phyloP scores from a whole-genome alignment of 2,113 vertebrate species.

The Telmatochromis brichardi region DNA sequence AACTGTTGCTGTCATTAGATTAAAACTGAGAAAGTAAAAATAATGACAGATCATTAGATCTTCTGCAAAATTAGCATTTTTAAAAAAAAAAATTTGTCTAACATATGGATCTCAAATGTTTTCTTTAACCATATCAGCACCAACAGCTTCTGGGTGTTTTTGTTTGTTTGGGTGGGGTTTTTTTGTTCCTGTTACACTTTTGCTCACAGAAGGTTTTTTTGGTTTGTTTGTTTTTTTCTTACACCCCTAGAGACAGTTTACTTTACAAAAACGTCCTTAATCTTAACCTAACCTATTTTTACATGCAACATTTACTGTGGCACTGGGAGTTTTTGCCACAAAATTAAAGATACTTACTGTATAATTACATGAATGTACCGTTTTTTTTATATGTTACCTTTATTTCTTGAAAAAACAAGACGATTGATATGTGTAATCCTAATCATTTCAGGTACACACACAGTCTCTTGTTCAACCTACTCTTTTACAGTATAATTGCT shows the following conservation, averaged over 20 bases:
- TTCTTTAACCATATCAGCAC: not conserved
- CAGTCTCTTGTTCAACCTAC: not conserved
- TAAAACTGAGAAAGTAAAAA: not conserved
- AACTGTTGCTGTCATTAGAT: not conserved
- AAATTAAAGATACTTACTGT: not conserved
- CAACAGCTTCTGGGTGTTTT: not conserved
- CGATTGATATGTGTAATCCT: not conserved
- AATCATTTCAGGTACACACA: not conserved
- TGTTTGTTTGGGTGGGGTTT: rapidly evolving
- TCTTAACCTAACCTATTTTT: not conserved
- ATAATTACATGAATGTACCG: not conserved
- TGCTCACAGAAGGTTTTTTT: not conserved
- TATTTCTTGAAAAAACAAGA: not conserved
- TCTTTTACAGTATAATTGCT: not conserved
- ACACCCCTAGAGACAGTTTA: not conserved
- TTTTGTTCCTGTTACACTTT: not conserved
- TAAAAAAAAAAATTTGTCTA: no score
- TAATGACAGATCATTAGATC: not conserved
- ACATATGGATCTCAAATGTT: not conserved
- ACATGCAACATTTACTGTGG: not conserved
- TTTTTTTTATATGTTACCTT: not conserved
- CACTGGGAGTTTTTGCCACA: not conserved
- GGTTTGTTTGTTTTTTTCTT: not conserved
- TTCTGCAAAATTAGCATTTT: not conserved
- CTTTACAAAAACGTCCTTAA: not conserved